These are phyloP conservation scores for Drosophila pallidifrons DNA, from an alignment of 1,140 invertebrate species.

Conservation along the genomic window DNA sequence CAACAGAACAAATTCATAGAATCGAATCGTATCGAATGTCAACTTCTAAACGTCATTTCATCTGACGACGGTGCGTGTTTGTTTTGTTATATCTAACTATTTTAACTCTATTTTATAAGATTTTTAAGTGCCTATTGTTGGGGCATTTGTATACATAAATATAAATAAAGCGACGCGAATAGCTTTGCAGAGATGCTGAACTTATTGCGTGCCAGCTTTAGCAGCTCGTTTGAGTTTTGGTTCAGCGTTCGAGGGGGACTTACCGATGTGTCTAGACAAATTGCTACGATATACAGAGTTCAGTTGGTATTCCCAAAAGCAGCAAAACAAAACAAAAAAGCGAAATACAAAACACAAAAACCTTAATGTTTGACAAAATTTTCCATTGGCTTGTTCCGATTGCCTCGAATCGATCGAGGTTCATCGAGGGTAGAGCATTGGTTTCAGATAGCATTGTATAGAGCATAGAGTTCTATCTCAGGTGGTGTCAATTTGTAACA, in stretches of 20 bases:
- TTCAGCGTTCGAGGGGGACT: conserved; percentile 9
- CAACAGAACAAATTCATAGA: neutral
- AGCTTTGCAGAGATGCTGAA: conserved; percentile 2
- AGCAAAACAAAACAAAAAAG: conserved; percentile 23
- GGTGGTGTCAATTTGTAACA: conserved; percentile 17
- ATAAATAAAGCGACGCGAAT: neutral
- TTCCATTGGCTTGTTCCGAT: conserved; percentile 58
- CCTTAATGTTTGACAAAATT: conserved; percentile 41
- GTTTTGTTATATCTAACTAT: neutral
- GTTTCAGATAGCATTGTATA: conserved; percentile 6
- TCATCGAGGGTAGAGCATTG: neutral
- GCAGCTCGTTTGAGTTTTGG: conserved; percentile 7
- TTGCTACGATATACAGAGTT: neutral
- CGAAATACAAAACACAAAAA: conserved; percentile 19
- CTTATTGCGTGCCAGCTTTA: conserved; percentile 10
- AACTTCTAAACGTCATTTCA: conserved; percentile 18
- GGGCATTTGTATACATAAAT: neutral
- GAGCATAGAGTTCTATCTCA: conserved; percentile 15
- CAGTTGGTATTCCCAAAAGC: conserved; percentile 1
- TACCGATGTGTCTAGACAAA: neutral
- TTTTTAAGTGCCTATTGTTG: neutral
- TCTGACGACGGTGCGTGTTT: conserved; percentile 20
- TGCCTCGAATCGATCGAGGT: neutral
- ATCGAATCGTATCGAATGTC: conserved; percentile 19
- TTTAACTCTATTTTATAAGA: neutral